Evolutionary conservation across 2,113 vertebrate genomes (phyloP), one percentile per base, ranked within the genome.

Genomic region (Melospiza melodia): DNA sequence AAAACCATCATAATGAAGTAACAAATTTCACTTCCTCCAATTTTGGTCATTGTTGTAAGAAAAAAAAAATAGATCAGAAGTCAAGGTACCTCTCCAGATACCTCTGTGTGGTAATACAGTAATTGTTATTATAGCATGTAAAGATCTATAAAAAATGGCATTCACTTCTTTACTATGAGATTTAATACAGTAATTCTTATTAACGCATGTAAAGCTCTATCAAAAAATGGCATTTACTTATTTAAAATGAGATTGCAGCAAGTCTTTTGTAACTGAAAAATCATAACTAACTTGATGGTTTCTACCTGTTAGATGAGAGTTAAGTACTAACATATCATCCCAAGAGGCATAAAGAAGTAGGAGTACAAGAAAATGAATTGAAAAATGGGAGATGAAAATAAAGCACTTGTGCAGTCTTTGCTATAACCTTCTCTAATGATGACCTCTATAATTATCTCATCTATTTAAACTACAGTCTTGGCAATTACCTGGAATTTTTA

Each of bases 371-470:
- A 68, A 81, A 0, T 33, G 35, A 93, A 57, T 25, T 61, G 59
- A 82, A 96, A 89, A 89, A 94, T 37, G 10, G 24, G 66, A 96
- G 44, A 16, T 62, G 28, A 95, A 95, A 94, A 79, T n/a, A 4
- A 90, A 91, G 55, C 62, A 82, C 49, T 89, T 65, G 21, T 63
- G 20, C 49, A 90, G 65, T 75, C 83, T 84, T 93, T 10, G 21
- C 69, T 84, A 55, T 61, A 96, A 88, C 18, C 28, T 88, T 92
- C 69, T 80, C 28, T 84, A 81, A 77, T 35, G 35, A 88, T 90
- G 88, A 97, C 88, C 83, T 93, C 88, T 94, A 92, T 92, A 95
- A 97, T 96, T 96, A 94, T 81, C 79, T 92, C 75, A 95, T 93
- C 84, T 84, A 65, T 86, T 95, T 96, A 94, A 97, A 96, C 95